Evolutionary conservation across 2,113 vertebrate species (phyloP).

Genomic region (Bombycilla garrulus): DNA sequence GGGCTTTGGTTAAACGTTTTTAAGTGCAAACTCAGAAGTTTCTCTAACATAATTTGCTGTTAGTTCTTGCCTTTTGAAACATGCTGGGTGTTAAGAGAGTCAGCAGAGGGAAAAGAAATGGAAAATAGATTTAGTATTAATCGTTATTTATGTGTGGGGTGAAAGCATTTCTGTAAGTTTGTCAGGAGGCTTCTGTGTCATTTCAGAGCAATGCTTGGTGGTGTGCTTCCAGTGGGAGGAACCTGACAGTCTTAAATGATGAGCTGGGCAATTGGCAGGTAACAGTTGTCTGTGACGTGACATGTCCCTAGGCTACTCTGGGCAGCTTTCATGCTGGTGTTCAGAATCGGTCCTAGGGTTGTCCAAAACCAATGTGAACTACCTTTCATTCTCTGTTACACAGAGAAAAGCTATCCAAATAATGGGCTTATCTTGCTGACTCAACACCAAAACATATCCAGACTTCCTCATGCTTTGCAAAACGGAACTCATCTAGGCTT

Average conservation of each 20-base stretch:
- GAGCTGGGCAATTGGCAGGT: neutral
- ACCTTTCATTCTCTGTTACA: neutral
- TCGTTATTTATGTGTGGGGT: neutral
- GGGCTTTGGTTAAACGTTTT: neutral
- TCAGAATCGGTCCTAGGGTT: neutral
- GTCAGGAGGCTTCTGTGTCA: accelerated
- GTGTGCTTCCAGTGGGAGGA: neutral
- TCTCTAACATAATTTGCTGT: neutral
- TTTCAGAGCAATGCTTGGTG: neutral
- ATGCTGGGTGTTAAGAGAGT: neutral
- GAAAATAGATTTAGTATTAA: neutral
- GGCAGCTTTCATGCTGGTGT: accelerated
- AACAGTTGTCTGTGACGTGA: accelerated
- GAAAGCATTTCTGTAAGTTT: accelerated
- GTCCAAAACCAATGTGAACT: neutral
- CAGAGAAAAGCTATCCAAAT: neutral
- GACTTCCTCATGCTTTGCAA: neutral
- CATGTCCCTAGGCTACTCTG: neutral
- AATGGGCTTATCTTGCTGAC: neutral
- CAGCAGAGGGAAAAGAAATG: neutral
- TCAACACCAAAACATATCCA: neutral
- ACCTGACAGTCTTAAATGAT: neutral
- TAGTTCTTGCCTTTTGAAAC: neutral
- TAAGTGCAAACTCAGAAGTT: neutral
- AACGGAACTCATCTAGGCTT: neutral